phyloP scores from a whole-genome alignment of 2,888 invertebrate species.

The Molorchus minor region DNA sequence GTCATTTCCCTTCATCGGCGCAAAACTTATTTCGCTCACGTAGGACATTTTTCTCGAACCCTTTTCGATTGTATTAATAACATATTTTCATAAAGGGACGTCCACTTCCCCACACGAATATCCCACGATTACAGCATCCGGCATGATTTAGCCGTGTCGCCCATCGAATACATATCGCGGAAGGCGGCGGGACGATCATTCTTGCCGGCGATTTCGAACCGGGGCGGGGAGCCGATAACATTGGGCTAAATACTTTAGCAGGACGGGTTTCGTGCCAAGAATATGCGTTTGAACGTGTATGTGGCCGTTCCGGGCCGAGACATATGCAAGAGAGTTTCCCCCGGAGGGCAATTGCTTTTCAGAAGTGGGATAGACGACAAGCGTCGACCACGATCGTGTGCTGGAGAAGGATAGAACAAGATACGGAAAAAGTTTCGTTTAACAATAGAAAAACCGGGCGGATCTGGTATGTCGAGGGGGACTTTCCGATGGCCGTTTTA shows the following conservation, averaged over 20 bases:
- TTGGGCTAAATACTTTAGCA: slow-evolving; percentile 16
- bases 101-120: too few species aligned
- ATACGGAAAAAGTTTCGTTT: background rate
- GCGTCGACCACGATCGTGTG: too few species aligned
- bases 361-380: background rate
- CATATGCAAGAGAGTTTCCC: slow-evolving; percentile 12
- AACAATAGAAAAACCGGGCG: background rate
- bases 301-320: slow-evolving; percentile 4
- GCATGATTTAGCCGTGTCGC: background rate
- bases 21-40: too few species aligned
- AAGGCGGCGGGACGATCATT: slow-evolving; percentile 10
- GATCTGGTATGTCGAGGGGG: background rate
- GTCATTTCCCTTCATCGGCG: too few species aligned
- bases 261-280: slow-evolving; percentile 12
- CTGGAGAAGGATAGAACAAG: background rate
- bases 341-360: background rate
- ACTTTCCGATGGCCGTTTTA: background rate
- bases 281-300: slow-evolving; percentile 14
- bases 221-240: slow-evolving; percentile 16
- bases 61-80: too few species aligned
- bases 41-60: too few species aligned
- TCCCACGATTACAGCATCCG: background rate
- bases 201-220: slow-evolving; percentile 7
- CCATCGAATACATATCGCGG: slow-evolving; percentile 10
- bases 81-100: too few species aligned